Evolutionary conservation across 92 coral and sea anemone genomes (phyloP).

Genomic region (Zoanthus solanderi): DNA sequence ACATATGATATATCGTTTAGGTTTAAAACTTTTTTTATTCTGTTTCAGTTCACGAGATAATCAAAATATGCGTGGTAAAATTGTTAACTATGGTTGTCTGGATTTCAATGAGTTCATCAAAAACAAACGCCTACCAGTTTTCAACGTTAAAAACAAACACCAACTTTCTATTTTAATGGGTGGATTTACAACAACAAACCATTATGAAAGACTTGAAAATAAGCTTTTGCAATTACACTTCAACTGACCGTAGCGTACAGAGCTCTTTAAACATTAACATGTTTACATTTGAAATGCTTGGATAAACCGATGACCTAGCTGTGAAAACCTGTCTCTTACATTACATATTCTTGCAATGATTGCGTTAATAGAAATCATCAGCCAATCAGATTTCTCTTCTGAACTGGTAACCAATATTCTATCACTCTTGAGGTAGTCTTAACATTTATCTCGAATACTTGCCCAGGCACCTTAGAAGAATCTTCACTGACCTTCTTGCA

Average conservation of each 20-base stretch:
- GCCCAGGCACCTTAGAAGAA: conserved; percentile 26
- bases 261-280: conserved; percentile 29
- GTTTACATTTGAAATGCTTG: conserved; percentile 26
- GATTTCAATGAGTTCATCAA: conserved; percentile 39
- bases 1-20: neutral
- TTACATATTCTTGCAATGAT: conserved; percentile 49
- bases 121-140: conserved; percentile 37
- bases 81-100: neutral
- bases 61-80: neutral
- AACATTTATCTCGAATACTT: conserved; percentile 10
- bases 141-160: conserved; percentile 24
- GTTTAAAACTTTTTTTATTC: neutral
- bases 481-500: conserved; percentile 50
- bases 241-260: conserved; percentile 42
- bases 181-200: conserved; percentile 38
- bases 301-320: conserved; percentile 48
- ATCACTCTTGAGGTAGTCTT: conserved; percentile 28
- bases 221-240: conserved; percentile 40
- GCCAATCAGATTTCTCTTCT: conserved; percentile 42
- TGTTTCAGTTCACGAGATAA: neutral
- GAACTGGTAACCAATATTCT: conserved; percentile 18
- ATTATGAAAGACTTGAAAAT: conserved; percentile 89
- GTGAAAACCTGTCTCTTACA: conserved; percentile 24
- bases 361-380: conserved; percentile 27
- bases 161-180: conserved; percentile 22